phyloP scores from a whole-genome alignment of 2,113 vertebrate species.

The Gymnobelideus leadbeateri region DNA sequence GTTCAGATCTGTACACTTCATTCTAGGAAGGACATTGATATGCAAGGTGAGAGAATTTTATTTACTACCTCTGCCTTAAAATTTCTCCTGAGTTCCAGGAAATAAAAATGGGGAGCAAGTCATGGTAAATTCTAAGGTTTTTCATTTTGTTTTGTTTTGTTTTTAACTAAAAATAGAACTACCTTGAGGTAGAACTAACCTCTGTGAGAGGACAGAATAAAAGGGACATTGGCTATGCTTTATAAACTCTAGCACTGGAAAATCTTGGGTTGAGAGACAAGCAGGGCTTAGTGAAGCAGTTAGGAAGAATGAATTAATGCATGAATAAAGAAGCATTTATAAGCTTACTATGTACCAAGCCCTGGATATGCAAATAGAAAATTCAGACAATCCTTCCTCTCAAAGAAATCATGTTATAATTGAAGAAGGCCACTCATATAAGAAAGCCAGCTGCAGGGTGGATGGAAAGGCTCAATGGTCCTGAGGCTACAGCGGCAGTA shows the following conservation, averaged over 20 bases:
- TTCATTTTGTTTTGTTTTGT: neutral
- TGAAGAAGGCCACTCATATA: neutral
- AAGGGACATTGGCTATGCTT: neutral
- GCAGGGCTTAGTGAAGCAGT: neutral
- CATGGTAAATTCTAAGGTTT: neutral
- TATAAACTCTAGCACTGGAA: neutral
- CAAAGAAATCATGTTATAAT: neutral
- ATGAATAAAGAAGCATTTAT: conserved; percentile 4
- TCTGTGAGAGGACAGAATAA: neutral
- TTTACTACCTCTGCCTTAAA: neutral
- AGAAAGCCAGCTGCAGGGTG: neutral
- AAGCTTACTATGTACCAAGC: neutral
- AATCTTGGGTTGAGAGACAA: neutral
- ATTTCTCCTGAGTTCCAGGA: neutral
- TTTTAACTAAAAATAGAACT: neutral
- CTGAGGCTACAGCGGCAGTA: neutral
- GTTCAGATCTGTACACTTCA: neutral
- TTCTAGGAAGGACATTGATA: neutral
- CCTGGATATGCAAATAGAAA: neutral
- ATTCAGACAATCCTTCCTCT: conserved; percentile 1
- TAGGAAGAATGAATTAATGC: neutral
- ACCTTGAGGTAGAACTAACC: neutral
- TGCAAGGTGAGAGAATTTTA: neutral
- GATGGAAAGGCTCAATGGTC: neutral
- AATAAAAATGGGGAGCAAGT: neutral